Evolutionary conservation across 2,113 vertebrate genomes (phyloP), one percentile per base, ranked within the genome.

Genomic region (Caloenas nicobarica): DNA sequence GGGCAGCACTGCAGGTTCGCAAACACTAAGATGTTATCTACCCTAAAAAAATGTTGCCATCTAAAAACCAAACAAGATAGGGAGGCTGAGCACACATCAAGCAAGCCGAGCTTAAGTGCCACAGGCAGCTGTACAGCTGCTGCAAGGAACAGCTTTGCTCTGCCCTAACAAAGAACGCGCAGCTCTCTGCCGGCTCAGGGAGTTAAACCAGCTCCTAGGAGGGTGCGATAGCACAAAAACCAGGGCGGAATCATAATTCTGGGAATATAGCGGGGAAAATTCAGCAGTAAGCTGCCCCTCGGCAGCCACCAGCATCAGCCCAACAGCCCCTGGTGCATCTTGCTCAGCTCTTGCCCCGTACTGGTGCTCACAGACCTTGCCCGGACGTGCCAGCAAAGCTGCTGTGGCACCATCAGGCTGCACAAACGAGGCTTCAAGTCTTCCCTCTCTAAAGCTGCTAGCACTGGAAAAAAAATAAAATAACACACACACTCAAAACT

Each of bases 201-300:
- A 22, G 11, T 21, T 29, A 1, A 29, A 10, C 10, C 3, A 29
- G 3, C 16, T 38, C 5, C 0, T 42, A 65, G 58, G 11, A 58
- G 8, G 25, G n/a, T 11, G 34, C 13, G 19, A 22, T 0, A 28
- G 31, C 15, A 44, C 14, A 34, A 54, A 33, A 66, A 10, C 15
- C 46, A 13, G 21, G 42, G 21, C 8, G 50, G 54, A 9, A 19
- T 36, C 7, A 5, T 0, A 54, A 24, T 22, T 12, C 23, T 50
- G 23, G 48, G 48, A 50, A 50, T 24, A 50, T 18, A 50, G 48
- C 11, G 48, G 48, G 48, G 48, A 50, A 50, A 46, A 18, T 4
- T 19, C 18, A 46, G 44, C 44, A 46, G 44, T 9, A 19, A 46
- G 44, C 44, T 46, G 44, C 44, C 44, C 44, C 44, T 44, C 44